Evolutionary conservation across 2,113 vertebrate species (phyloP).

Genomic region (Microtus pennsylvanicus): DNA sequence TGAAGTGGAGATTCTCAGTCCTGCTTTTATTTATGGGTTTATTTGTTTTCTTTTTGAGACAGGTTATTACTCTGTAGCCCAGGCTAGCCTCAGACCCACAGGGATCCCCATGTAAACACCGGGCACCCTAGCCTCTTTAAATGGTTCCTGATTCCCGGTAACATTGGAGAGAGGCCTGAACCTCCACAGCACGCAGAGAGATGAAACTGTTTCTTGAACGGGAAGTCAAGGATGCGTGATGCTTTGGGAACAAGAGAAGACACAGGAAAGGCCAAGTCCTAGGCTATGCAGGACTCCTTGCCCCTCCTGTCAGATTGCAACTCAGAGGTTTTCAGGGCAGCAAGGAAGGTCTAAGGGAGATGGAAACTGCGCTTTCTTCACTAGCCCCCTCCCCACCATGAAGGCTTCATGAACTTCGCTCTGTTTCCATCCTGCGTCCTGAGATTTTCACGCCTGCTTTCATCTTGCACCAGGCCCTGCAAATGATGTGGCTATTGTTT

Average conservation of each 20-base stretch:
- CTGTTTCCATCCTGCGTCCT: neutral
- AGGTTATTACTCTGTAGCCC: neutral
- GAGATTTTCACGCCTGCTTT: neutral
- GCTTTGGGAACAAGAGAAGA: neutral
- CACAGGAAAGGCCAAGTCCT: neutral
- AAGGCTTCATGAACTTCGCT: fast-evolving
- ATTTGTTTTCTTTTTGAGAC: neutral
- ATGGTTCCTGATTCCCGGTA: neutral
- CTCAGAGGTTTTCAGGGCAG: neutral
- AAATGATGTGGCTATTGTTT: neutral
- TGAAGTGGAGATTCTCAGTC: neutral
- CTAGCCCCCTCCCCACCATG: fast-evolving
- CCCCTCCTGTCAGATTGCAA: neutral
- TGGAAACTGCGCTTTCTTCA: neutral
- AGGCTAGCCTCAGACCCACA: neutral
- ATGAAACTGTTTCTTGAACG: neutral
- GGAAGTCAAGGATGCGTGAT: neutral
- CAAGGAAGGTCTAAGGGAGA: neutral
- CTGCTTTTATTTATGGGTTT: neutral
- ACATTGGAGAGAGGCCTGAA: neutral
- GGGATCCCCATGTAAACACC: neutral
- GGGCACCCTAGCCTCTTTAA: too few species aligned
- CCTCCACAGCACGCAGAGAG: too few species aligned
- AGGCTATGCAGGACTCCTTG: neutral
- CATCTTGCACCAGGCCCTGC: neutral